Base-by-base conservation (phyloP, 2,797 vertebrate species). In the Propithecus deckenii region DNA sequence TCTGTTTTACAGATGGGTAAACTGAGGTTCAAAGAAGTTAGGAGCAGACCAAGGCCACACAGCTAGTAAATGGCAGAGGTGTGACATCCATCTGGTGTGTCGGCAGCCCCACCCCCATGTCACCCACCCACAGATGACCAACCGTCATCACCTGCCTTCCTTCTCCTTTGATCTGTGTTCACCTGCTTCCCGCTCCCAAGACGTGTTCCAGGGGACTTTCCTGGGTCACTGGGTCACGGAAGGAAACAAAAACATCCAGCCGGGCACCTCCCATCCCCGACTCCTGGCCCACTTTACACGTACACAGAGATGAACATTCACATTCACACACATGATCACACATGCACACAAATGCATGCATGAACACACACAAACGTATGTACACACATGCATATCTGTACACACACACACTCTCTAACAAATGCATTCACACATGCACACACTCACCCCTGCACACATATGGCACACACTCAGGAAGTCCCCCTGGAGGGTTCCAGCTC, bases 1-100 rank as follows among this genome's bases (percentile, higher is more conserved):
- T 22, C 32, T 57, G 63, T 14, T 94, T 89, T 76, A 61, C 15
- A 86, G 32, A 28, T 48, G 35, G 85, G 74, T 43, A 84, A 87
- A 35, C 76, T 1, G 65, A 89, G 81, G 65, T 32, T 22, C 32
- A n/a, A 74, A 35, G 81, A 83, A 67, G 80, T 80, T 13, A 83
- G 18, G 2, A 71, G 85, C 52, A 41, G 28, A 18, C 18, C 22
- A 8, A 41, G 52, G 46, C 46, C 30, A 13, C 43, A 28, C 7
- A 23, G 79, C 50, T 57, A 59, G 65, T 43, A 38, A 79, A 7
- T 4, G 78, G 43, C 63, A 81, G 35, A 28, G 38, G 38, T 41
- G 46, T 35, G 80, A 69, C 23, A 10, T 81, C 71, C 38, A 25
- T 38, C 84, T 71, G 83, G 9, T 7, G 9, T 69, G 38, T 46